Base-by-base conservation (phyloP, 1,140 invertebrate species). In the Liolophura sinensis region DNA sequence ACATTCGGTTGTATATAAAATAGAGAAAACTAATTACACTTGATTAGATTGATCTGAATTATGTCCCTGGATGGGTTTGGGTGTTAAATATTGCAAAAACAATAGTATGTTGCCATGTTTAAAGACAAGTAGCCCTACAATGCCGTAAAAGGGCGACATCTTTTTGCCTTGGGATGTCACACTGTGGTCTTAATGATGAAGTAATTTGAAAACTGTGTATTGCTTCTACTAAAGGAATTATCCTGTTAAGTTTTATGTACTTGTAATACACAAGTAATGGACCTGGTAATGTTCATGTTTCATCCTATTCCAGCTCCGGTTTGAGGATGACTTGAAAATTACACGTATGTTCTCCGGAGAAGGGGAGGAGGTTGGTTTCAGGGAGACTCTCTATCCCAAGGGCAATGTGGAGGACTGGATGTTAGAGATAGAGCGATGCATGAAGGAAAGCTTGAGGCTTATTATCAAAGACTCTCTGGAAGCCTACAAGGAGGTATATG, bases 371-470 rank as follows among this genome's bases (percentile, higher is more conserved):
- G 84, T 86, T 9, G 73, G 74, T 14, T 84, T 86, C 71, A 72
- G 77, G 46, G 73, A 83, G 71, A 77, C 72, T 11, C 69, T 85
- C 55, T 85, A 84, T 72, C 85, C 85, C 18, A 79, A 77, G 47
- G 84, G 83, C 50, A 86, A 86, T 71, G 85, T 86, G 6, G 85
- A 86, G 71, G 83, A 85, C 73, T 86, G 85, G 85, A 81, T 86
- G 78, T 71, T 81, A 57, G 78, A 84, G 70, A 79, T 85, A 20
- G 83, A 85, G 69, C 63, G 74, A 9, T 74, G 78, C 46, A 86
- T 86, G 85, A 81, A 71, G 64, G 83, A 84, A 69, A 83, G 75
- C 70, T 65, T 86, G 22, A 67, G 82, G 40, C 65, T 75, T 47
- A 83, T 82, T 62, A 81, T 86, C 48, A 75, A 76, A 48, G 80